Conservation (phyloP, 1,140 invertebrate species). For the Dreissena polymorpha region DNA sequence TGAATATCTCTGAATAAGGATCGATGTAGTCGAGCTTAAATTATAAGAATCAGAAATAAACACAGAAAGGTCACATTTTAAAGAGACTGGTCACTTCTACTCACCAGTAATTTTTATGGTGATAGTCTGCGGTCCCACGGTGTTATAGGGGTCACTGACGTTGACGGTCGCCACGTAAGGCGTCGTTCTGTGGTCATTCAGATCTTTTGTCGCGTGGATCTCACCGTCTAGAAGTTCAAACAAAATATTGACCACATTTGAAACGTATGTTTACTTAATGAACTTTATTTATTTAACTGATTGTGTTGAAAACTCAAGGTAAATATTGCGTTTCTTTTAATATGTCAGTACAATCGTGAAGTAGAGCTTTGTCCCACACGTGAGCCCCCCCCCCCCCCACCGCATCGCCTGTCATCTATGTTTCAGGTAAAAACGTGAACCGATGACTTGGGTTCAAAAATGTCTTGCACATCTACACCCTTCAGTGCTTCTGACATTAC, state of each 20-base stretch:
- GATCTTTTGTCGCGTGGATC: slow-evolving; percentile 23
- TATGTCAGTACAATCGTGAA: not conserved
- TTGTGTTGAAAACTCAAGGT: not conserved
- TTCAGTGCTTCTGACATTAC: not conserved
- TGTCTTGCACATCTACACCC: not conserved
- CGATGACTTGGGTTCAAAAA: too few species aligned
- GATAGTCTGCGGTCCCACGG: slow-evolving; percentile 19
- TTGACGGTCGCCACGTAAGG: slow-evolving; percentile 17
- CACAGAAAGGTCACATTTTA: too few species aligned
- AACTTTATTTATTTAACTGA: not conserved
- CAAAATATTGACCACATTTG: too few species aligned
- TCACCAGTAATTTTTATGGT: slow-evolving; percentile 31
- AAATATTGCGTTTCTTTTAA: not conserved
- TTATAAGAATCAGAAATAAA: too few species aligned
- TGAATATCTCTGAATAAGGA: too few species aligned
- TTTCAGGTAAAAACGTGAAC: too few species aligned
- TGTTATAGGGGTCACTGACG: slow-evolving; percentile 24
- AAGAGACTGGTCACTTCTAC: not conserved
- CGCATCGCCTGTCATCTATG: too few species aligned
- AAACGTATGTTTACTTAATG: too few species aligned
- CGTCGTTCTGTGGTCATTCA: slow-evolving; percentile 27
- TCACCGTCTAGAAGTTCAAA: slow-evolving; percentile 28
- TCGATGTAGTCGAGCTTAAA: too few species aligned
- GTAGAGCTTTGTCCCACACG: not conserved
- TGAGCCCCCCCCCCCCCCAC: too few species aligned